These are phyloP conservation scores for Emydura subglobosa DNA, from an alignment of 2,113 vertebrate species.

Conservation along the genomic window DNA sequence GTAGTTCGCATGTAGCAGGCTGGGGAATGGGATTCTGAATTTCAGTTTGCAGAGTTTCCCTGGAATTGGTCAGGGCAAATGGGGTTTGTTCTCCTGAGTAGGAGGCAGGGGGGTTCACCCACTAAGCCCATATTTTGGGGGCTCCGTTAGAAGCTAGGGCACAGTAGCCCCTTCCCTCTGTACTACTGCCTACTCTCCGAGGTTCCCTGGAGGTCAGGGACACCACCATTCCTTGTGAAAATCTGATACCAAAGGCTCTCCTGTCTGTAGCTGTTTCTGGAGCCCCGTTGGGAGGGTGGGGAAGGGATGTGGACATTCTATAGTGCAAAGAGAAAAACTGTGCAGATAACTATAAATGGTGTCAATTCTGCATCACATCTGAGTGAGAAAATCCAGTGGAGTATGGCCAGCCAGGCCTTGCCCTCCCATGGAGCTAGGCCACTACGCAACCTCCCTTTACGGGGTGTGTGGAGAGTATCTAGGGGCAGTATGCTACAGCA, in stretches of 20 bases:
- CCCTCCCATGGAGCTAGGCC: not conserved
- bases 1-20: not conserved
- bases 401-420: not conserved
- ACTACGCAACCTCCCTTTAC: not conserved
- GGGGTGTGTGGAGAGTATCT: not conserved
- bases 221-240: not conserved
- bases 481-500: not conserved
- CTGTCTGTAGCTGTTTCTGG: not conserved
- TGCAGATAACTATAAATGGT: not conserved
- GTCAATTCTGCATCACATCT: not conserved
- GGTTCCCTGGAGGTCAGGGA: not conserved
- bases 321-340: not conserved
- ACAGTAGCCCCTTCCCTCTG: not conserved
- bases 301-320: not conserved
- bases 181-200: not conserved
- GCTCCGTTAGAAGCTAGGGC: not conserved
- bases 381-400: constrained; percentile 2
- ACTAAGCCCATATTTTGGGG: not conserved
- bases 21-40: not conserved
- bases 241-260: not conserved
- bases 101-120: not conserved
- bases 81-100: not conserved
- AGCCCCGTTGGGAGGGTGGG: not conserved
- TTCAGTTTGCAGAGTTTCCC: not conserved
- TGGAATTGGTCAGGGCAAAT: not conserved